phyloP scores from a whole-genome alignment of 2,113 vertebrate genomes.

The Cygnus atratus region DNA sequence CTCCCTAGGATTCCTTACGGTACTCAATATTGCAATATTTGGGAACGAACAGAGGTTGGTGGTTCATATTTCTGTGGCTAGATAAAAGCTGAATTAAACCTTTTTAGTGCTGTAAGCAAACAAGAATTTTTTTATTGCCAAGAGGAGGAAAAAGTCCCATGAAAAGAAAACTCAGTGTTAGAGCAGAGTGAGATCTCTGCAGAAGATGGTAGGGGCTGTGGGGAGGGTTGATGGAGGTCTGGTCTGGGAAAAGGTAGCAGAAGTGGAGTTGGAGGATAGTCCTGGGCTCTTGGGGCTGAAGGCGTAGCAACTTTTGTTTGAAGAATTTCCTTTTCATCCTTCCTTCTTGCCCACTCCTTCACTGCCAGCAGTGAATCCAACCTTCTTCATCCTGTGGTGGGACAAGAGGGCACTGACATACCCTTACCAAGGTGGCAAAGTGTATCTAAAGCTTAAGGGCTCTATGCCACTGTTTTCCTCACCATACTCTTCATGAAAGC shows the following conservation, averaged over 20 bases:
- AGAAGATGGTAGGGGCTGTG: background rate
- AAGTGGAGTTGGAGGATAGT: background rate
- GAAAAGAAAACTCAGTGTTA: background rate
- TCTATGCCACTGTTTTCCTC: background rate
- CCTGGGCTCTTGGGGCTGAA: background rate
- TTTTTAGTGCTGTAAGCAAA: constrained; percentile 13
- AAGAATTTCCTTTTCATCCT: background rate
- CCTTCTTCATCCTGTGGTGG: background rate
- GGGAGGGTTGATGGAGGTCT: background rate
- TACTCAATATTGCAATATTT: background rate
- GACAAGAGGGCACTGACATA: accelerated
- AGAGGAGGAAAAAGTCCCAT: background rate
- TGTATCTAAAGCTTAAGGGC: background rate
- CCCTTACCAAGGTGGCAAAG: background rate
- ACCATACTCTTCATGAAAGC: background rate
- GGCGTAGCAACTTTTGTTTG: background rate
- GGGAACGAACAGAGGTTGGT: background rate
- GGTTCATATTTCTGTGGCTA: constrained; percentile 25
- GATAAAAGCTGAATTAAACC: background rate
- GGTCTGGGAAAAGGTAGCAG: background rate
- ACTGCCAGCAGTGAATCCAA: background rate
- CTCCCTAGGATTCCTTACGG: background rate
- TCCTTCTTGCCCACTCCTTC: background rate
- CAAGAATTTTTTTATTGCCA: background rate
- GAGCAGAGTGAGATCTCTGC: background rate